These are phyloP conservation scores for Diogma glabrata DNA, from an alignment of 2,888 invertebrate genomes.

Conservation along the genomic window DNA sequence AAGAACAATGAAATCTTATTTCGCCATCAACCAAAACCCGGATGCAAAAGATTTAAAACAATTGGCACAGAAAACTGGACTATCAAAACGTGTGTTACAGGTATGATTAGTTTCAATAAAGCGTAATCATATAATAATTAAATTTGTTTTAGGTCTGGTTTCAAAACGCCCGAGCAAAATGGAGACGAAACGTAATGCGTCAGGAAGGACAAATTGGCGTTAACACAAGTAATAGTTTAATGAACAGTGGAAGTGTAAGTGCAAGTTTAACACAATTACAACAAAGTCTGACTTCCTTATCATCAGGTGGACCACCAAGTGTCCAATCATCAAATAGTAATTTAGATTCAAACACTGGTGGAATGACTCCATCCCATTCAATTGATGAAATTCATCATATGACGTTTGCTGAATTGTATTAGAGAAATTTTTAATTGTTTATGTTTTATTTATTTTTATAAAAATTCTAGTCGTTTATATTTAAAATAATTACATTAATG, in stretches of 20 bases:
- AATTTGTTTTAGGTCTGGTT: constrained; percentile 81
- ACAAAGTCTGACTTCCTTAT: constrained; percentile 1
- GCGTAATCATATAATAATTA: not conserved
- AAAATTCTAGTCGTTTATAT: constrained; percentile 2
- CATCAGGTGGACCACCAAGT: constrained; percentile 17
- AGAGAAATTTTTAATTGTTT: not conserved
- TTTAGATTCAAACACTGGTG: constrained; percentile 14
- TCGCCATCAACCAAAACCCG: constrained; percentile 93
- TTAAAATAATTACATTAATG: no score
- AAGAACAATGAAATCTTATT: constrained; percentile 93
- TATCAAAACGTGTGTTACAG: constrained; percentile 90
- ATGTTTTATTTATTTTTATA: not conserved
- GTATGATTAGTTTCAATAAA: constrained; percentile 40
- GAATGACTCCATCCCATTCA: constrained; percentile 19
- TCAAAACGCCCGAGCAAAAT: constrained; percentile 93
- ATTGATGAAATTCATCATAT: constrained; percentile 22
- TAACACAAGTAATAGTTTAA: not conserved
- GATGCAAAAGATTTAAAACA: constrained; percentile 95
- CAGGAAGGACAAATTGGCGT: constrained; percentile 41
- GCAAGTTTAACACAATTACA: not conserved
- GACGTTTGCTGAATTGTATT: constrained; percentile 21
- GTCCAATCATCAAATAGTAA: constrained; percentile 18
- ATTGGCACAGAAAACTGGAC: constrained; percentile 87
- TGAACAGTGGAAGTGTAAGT: not conserved
- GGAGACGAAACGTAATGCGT: constrained; percentile 77